These are phyloP conservation scores for Megaceryle maxima DNA, from an alignment of 2,113 vertebrate genomes.

Conservation along the genomic window DNA sequence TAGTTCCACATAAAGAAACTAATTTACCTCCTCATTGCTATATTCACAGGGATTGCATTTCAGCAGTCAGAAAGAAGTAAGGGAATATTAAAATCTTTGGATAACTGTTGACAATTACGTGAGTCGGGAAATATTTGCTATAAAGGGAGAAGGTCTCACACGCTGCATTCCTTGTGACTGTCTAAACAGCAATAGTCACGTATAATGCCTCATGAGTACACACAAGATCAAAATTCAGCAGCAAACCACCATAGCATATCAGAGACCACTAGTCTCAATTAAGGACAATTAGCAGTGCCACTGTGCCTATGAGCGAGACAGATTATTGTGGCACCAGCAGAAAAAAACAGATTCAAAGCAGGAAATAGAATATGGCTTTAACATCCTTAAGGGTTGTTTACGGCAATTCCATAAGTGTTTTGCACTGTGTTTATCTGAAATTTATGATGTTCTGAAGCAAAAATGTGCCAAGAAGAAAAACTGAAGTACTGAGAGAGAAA, in stretches of 20 bases:
- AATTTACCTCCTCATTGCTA: constrained; percentile 19
- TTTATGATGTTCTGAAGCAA: background rate
- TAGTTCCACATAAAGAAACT: constrained; percentile 28
- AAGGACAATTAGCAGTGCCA: constrained; percentile 35
- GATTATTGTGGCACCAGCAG: constrained; percentile 3
- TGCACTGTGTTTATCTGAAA: background rate
- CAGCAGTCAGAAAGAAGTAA: background rate
- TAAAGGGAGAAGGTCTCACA: constrained; percentile 22
- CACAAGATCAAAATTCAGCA: background rate
- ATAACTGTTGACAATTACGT: background rate
- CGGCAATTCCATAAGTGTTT: background rate
- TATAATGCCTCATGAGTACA: background rate
- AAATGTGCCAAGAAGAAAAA: background rate
- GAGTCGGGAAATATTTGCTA: background rate
- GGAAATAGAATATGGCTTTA: constrained; percentile 20
- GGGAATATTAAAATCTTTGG: constrained; percentile 49
- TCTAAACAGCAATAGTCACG: background rate
- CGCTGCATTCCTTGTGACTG: background rate
- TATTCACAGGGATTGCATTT: constrained; percentile 3
- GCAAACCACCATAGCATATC: background rate
- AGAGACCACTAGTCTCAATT: constrained; percentile 24
- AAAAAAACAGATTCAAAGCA: background rate
- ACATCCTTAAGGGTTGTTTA: constrained; percentile 18
- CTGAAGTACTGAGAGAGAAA: background rate
- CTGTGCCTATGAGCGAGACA: constrained; percentile 3